Percentiles rank a stretch among this genome's conserved stretches.
Evolutionary conservation across 2,113 vertebrate species (phyloP).

Genomic region (Parotia lawesii): DNA sequence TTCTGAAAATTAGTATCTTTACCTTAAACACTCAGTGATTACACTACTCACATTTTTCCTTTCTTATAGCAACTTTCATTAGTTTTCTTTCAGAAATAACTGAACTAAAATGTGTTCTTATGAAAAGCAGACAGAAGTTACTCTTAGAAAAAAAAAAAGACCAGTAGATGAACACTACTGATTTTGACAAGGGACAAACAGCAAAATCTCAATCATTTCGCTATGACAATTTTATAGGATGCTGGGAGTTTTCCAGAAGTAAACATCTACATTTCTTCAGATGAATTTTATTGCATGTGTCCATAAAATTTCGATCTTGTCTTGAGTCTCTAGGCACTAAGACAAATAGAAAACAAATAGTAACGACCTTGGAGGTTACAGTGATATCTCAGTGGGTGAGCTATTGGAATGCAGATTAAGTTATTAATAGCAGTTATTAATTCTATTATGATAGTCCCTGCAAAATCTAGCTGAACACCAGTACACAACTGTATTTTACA

Average conservation of each 20-base stretch:
- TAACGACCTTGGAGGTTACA: not conserved
- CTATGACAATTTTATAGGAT: not conserved
- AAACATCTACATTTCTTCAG: not conserved
- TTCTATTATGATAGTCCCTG: not conserved
- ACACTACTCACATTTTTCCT: not conserved
- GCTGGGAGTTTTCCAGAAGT: not conserved
- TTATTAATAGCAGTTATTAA: conserved; percentile 6
- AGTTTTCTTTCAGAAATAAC: not conserved
- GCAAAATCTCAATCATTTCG: not conserved
- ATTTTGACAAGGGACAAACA: not conserved
- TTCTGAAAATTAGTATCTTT: not conserved
- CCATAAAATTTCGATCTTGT: not conserved
- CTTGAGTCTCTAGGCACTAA: not conserved
- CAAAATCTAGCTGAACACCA: not conserved
- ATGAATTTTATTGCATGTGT: not conserved
- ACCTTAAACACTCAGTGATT: not conserved
- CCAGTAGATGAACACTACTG: not conserved
- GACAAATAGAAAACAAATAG: not conserved
- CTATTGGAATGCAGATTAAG: not conserved
- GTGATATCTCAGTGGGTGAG: not conserved
- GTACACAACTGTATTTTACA: not conserved
- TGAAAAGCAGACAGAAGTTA: not conserved
- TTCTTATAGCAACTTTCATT: not conserved
- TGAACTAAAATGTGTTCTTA: not conserved
- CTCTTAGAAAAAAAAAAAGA: accelerated